Evolutionary conservation across 2,888 invertebrate genomes (phyloP).

Genomic region (Prosapia bicincta): DNA sequence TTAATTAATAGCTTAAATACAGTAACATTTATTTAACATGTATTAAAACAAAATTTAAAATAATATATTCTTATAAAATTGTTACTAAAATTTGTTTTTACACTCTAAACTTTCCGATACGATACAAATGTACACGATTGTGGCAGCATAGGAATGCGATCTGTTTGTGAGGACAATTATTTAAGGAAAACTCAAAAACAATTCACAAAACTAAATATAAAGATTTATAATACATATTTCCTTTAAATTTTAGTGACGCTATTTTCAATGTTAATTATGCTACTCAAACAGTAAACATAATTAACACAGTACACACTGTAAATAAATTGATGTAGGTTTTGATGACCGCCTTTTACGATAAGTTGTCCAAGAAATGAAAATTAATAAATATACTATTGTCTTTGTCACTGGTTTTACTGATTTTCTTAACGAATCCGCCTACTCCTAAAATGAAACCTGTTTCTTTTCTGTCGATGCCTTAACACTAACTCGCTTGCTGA

Average conservation of each 20-base stretch:
- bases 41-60: not conserved
- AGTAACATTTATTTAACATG: too few species aligned
- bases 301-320: not conserved
- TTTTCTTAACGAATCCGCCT: not conserved
- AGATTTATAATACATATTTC: too few species aligned
- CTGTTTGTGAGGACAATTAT: not conserved
- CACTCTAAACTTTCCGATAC: not conserved
- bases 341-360: not conserved
- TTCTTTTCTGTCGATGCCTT: slow-evolving; percentile 19
- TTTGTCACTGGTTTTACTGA: not conserved
- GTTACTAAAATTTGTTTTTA: too few species aligned
- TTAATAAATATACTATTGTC: not conserved
- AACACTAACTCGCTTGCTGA: slow-evolving; percentile 17
- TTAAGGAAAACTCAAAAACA: not conserved
- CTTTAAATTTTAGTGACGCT: too few species aligned
- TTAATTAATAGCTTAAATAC: too few species aligned
- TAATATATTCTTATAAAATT: not conserved
- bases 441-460: slow-evolving; percentile 17
- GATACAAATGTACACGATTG: not conserved
- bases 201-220: not conserved
- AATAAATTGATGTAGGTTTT: not conserved
- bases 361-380: not conserved
- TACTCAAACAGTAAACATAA: not conserved
- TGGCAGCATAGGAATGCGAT: not conserved
- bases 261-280: not conserved